Evolutionary conservation across 1,140 invertebrate species (phyloP).

Genomic region (Nephotettix cincticeps): DNA sequence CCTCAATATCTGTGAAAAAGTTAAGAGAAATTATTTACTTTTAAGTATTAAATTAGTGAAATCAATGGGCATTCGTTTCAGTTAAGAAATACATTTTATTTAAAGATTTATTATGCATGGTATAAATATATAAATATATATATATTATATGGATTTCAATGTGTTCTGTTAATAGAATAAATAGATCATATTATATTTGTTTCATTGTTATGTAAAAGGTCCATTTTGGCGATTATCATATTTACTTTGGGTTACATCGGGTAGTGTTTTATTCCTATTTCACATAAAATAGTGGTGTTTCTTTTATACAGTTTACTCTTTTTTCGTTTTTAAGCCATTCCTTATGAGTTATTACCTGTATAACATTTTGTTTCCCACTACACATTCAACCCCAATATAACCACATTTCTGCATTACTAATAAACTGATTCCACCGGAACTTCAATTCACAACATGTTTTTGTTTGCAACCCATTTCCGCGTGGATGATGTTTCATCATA

Average conservation of each 20-base stretch:
- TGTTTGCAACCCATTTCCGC: not conserved
- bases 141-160: conserved; percentile 20
- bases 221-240: conserved; percentile 21
- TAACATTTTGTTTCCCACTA: not conserved
- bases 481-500: conserved; percentile 16
- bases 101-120: conserved; percentile 26
- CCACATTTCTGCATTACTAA: conserved; percentile 12
- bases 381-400: not conserved
- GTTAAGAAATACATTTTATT: conserved; percentile 25
- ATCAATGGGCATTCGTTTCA: conserved; percentile 25
- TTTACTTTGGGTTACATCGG: conserved; percentile 22
- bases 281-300: conserved; percentile 22
- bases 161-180: conserved; percentile 23
- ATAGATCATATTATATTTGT: conserved; percentile 22
- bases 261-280: conserved; percentile 15
- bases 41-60: conserved; percentile 19
- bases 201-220: conserved; percentile 23
- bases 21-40: conserved; percentile 27
- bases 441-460: not conserved
- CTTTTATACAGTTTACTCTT: conserved; percentile 1
- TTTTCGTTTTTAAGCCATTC: conserved; percentile 8
- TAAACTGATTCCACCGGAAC: conserved; percentile 21
- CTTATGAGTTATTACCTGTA: not conserved
- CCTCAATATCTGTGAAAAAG: conserved; percentile 9
- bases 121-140: conserved; percentile 23